Conservation (phyloP, 2,888 invertebrate species). For the Scaptomyza parva region DNA sequence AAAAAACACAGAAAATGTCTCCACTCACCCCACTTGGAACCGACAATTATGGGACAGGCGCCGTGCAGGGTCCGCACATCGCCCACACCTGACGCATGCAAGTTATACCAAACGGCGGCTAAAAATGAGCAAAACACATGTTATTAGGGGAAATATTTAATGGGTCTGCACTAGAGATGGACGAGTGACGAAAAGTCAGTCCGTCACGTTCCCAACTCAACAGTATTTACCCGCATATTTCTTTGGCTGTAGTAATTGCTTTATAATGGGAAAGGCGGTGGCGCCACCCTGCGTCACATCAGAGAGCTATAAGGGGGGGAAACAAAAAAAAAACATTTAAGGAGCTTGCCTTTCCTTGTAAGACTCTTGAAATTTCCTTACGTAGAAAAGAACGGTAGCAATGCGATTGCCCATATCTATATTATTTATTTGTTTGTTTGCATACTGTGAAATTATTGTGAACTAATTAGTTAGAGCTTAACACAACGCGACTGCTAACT, state of each 20-base stretch:
- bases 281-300: conserved; percentile 98
- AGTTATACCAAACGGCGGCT: conserved; percentile 96
- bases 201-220: neutral
- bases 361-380: conserved; percentile 51
- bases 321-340: conserved; percentile 10
- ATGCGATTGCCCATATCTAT: conserved; percentile 79
- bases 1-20: neutral
- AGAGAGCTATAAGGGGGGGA: conserved; percentile 89
- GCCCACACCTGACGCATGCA: conserved; percentile 95
- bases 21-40: conserved; percentile 96
- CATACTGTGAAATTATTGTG: conserved; percentile 24
- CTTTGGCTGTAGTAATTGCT: conserved; percentile 88
- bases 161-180: neutral
- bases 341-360: neutral
- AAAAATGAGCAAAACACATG: conserved; percentile 1
- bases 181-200: neutral
- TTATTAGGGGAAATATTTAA: neutral
- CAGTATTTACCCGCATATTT: conserved; percentile 65
- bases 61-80: conserved; percentile 95
- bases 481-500: conserved; percentile 10
- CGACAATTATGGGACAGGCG: conserved; percentile 97
- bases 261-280: conserved; percentile 97
- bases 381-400: conserved; percentile 84
- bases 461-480: neutral
- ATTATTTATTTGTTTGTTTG: neutral